Evolutionary conservation across 2,797 vertebrate species (phyloP), one percentile per base, ranked within the genome.

Genomic region (Toxotes lorentzi): DNA sequence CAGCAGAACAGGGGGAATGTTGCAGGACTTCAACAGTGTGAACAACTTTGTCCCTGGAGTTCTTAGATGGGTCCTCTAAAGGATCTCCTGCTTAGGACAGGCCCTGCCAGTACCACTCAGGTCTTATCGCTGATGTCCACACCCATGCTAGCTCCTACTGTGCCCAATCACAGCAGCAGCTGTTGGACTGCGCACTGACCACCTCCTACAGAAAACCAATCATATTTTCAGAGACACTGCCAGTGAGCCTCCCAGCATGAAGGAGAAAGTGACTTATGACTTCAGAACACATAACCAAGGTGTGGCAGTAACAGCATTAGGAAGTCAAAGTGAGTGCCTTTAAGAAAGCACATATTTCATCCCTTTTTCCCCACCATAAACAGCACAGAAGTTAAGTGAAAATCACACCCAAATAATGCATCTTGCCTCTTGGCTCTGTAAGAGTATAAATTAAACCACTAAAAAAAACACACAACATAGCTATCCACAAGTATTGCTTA

Each of bases 181-280:
- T 89, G 82, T 63, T 85, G 51, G 84, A 78, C 78, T 47, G 69
- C 67, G 69, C 71, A 63, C 79, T 83, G 81, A 80, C 91, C 84
- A 68, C 85, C 89, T 86, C 86, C 86, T 57, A 85, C 86, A 73
- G 85, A 88, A 91, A 94, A 93, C 90, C 89, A 92, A 91, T 94
- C 87, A 88, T 89, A 82, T 73, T 84, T 85, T 79, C 72, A 87
- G 84, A 91, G 58, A 68, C 47, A 38, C 71, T 7, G 40, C 78
- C 61, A n/a, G 73, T 64, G 82, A 76, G 80, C 60, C 76, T 73
- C 78, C 19, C 83, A 86, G 82, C 79, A 77, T 76, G 83, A 84
- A 82, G 45, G 74, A 76, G 65, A 86, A 86, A 68, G 79, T 82
- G 71, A 88, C 86, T 88, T 80, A 73, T 81, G 66, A 79, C 76